A percentile compares a stretch with the other conserved stretches of the same genome.
Evolutionary conservation across 1,140 invertebrate genomes (phyloP).

Genomic region (Ips nitidus): DNA sequence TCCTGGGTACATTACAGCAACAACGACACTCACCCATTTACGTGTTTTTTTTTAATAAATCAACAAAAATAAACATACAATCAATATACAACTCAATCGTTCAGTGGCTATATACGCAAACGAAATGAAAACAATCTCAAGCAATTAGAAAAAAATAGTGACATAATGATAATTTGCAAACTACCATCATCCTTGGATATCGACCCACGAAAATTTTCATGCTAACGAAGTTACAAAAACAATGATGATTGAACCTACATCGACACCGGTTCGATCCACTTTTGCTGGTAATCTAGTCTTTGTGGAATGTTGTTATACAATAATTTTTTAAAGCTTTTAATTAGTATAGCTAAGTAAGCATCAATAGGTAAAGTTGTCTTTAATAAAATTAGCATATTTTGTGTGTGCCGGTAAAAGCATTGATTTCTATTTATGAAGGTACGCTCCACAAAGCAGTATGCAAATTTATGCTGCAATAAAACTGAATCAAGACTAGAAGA

Average conservation of each 20-base stretch:
- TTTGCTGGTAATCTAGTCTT: too few species aligned
- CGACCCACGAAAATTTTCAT: constrained; percentile 25
- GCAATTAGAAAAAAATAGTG: constrained; percentile 9
- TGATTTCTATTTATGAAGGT: neutral
- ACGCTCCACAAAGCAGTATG: neutral
- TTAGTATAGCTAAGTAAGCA: too few species aligned
- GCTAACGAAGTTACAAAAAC: constrained; percentile 7
- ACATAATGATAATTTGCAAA: constrained; percentile 20
- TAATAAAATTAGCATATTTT: too few species aligned
- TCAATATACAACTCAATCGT: neutral
- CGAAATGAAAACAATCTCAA: constrained; percentile 13
- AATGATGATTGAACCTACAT: neutral
- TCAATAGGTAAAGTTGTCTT: too few species aligned
- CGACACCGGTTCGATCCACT: neutral
- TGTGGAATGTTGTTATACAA: too few species aligned
- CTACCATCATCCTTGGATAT: constrained; percentile 12
- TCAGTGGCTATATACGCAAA: neutral
- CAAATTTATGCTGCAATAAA: constrained; percentile 11
- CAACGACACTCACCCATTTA: constrained; percentile 18
- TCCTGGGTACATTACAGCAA: constrained; percentile 12
- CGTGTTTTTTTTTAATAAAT: neutral
- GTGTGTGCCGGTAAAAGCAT: neutral
- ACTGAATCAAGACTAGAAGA: constrained; percentile 9
- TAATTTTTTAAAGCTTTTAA: too few species aligned
- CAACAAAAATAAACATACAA: neutral